phyloP scores from a whole-genome alignment of 2,797 vertebrate species.

The Ceyx erithaca region DNA sequence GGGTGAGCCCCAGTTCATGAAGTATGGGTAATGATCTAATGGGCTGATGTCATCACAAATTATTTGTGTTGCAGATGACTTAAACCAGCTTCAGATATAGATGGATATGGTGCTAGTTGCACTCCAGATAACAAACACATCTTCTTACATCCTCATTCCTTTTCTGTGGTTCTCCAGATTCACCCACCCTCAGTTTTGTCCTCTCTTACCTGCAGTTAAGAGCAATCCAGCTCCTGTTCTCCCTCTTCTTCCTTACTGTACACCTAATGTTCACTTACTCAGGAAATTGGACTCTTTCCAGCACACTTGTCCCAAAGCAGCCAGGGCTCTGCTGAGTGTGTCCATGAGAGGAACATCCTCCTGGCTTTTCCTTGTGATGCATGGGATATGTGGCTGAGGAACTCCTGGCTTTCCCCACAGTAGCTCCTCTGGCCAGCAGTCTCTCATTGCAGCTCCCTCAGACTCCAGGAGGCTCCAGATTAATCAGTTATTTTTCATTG shows the following conservation, averaged over 20 bases:
- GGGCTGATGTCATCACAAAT: background rate
- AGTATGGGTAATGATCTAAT: background rate
- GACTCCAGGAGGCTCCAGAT: background rate
- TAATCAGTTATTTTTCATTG: background rate
- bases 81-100: background rate
- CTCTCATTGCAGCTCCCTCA: background rate
- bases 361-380: background rate
- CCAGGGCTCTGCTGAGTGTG: background rate
- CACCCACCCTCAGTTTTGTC: background rate
- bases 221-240: background rate
- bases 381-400: background rate
- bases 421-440: background rate
- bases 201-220: background rate
- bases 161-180: background rate
- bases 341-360: background rate
- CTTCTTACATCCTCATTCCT: background rate
- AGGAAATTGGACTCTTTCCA: background rate
- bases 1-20: background rate
- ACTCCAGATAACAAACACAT: background rate
- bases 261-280: fast-evolving
- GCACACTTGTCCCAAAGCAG: background rate
- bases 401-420: background rate
- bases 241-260: background rate
- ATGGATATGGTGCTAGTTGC: background rate
- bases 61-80: background rate